Evolutionary conservation across 35 echinoderm and acorn worm genomes (phyloP), one percentile per base, ranked within the genome.

Genomic region (Heliocidaris tuberculata): DNA sequence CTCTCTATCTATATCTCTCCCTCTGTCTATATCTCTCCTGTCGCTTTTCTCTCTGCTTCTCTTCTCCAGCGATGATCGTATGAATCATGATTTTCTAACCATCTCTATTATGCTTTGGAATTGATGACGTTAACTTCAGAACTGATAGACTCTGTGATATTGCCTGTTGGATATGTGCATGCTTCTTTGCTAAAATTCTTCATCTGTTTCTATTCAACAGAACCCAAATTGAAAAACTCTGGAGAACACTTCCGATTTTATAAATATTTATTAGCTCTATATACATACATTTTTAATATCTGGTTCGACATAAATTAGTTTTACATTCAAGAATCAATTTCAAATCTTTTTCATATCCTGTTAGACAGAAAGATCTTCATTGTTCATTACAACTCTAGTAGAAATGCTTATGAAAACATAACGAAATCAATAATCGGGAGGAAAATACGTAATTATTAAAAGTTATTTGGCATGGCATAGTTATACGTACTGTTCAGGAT

Each of bases 231-330:
- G 52, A 10, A 15, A 12, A 56, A 56, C 8, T 15, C 15, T 10
- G 10, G 7, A 56, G 10, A 56, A 15, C 24, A 27, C 27, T 27
- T 78, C 21, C 65, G 27, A 78, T 78, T 70, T 78, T 78, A 78
- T 78, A 78, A 78, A 78, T 78, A 78, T 78, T 78, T 78, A 78
- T 78, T 78, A 78, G 21, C 27, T 78, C 65, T 78, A 78, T 78
- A 78, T 78, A 78, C 65, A 78, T 78, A 56, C 52, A 27, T 78
- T 78, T 78, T n/a, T 78, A 78, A 78, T 78, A 78, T 78, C 65
- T 78, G n/a, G 65, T 78, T 19, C 27, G 4, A 78, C 65, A 78
- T 78, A 78, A 3, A 78, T 78, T 78, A 19, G 52, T 78, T 78
- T 78, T 2, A 78, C 65, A 27, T 78, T 42, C 3, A 42, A 42